Evolutionary conservation across 2,797 vertebrate genomes (phyloP).

Genomic region (Pogoniulus pusillus): DNA sequence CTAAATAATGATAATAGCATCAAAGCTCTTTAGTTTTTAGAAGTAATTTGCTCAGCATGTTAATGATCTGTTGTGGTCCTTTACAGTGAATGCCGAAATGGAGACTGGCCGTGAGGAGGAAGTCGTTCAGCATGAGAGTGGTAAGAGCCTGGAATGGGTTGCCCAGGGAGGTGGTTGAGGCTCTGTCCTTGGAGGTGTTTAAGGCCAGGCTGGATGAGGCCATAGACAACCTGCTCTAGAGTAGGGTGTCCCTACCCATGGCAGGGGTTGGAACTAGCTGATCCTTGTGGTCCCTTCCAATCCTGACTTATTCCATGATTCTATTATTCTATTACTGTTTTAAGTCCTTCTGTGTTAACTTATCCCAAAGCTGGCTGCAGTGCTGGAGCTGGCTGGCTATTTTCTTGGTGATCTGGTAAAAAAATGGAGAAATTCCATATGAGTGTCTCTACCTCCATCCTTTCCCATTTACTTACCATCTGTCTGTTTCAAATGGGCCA

Average conservation of each 20-base stretch:
- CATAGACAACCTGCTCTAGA: too few species aligned
- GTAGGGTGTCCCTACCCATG: too few species aligned
- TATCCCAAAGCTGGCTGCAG: neutral
- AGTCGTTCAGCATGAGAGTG: too few species aligned
- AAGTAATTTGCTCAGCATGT: neutral
- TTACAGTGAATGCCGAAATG: neutral
- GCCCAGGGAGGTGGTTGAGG: too few species aligned
- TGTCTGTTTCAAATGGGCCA: constrained; percentile 40
- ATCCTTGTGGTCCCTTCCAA: too few species aligned
- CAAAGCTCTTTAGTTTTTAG: neutral
- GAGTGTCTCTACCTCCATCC: neutral
- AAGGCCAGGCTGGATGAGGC: too few species aligned
- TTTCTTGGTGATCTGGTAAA: constrained; percentile 2
- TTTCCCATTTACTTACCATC: constrained; percentile 2
- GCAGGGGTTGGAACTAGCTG: too few species aligned
- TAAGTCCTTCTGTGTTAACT: neutral
- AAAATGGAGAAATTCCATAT: neutral
- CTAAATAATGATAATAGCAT: neutral
- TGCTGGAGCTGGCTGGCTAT: neutral
- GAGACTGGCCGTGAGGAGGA: too few species aligned
- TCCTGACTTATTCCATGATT: too few species aligned
- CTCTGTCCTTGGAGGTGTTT: too few species aligned
- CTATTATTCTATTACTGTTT: neutral
- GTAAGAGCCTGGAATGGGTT: too few species aligned
- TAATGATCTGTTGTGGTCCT: neutral